Conservation (phyloP, 2,888 invertebrate species). For the Dasypolia templi region DNA sequence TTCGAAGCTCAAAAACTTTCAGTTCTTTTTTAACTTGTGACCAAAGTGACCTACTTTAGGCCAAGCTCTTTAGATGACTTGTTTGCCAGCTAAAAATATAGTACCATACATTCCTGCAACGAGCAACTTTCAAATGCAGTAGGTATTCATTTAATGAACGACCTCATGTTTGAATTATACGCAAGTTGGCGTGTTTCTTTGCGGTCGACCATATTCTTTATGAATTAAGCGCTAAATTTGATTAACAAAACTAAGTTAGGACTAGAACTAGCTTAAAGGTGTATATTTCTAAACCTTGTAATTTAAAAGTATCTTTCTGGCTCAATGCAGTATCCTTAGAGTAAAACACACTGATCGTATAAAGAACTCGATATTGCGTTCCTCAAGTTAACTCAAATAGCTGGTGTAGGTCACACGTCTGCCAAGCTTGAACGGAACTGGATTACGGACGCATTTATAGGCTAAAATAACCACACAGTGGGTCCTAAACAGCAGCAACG, state of each 20-base stretch:
- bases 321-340: too few relatives aligned
- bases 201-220: neutral
- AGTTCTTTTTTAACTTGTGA: neutral
- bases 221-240: neutral
- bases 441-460: too few relatives aligned
- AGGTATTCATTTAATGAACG: constrained; percentile 8
- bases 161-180: constrained; percentile 19
- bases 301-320: neutral
- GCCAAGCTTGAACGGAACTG: too few relatives aligned
- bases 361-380: too few relatives aligned
- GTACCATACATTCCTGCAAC: constrained; percentile 11
- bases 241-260: neutral
- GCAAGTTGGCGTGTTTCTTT: neutral
- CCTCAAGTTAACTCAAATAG: too few relatives aligned
- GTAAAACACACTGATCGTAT: too few relatives aligned
- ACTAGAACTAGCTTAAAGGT: neutral
- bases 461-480: too few relatives aligned
- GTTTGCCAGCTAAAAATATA: constrained; percentile 6
- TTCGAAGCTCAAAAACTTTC: neutral
- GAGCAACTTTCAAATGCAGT: neutral
- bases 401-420: too few relatives aligned
- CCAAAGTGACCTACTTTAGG: neutral
- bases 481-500: too few relatives aligned
- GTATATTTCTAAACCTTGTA: neutral
- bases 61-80: neutral